A percentile compares a stretch with the other conserved stretches of the same genome.
phyloP scores from a whole-genome alignment of 2,113 vertebrate species.

The Channa maculata region DNA sequence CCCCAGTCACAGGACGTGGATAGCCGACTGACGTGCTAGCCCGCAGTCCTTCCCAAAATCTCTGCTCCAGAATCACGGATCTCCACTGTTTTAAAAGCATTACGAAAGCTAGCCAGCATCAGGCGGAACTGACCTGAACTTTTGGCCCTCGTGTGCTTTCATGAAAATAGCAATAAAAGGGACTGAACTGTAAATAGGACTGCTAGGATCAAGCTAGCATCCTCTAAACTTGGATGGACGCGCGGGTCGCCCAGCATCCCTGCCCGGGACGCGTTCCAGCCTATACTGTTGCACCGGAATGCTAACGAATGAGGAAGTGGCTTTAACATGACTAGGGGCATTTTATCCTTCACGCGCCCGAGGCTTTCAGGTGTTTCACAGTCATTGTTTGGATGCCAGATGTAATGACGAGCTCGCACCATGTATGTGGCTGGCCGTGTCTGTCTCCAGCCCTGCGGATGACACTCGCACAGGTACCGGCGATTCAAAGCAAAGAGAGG shows the following conservation, averaged over 20 bases:
- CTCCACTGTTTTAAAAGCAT: constrained; percentile 12
- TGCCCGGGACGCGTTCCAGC: constrained; percentile 20
- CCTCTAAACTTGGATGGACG: constrained; percentile 54
- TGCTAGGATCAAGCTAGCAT: constrained; percentile 65
- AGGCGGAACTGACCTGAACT: background rate
- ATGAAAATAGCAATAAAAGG: background rate
- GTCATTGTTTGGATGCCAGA: constrained; percentile 50
- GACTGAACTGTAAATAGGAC: constrained; percentile 43
- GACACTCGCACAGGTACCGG: constrained; percentile 69
- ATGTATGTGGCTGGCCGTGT: constrained; percentile 71
- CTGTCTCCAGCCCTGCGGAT: constrained; percentile 76
- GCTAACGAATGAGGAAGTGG: constrained; percentile 43
- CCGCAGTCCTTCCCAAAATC: constrained; percentile 59
- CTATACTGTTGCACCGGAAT: constrained; percentile 38
- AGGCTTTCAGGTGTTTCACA: constrained; percentile 1
- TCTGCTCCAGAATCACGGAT: constrained; percentile 43
- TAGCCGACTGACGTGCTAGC: constrained; percentile 64
- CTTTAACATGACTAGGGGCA: constrained; percentile 46
- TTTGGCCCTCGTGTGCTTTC: background rate
- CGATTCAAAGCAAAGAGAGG: constrained; percentile 52
- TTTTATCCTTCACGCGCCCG: background rate
- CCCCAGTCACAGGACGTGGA: constrained; percentile 43
- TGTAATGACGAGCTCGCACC: constrained; percentile 63
- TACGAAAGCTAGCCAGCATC: background rate
- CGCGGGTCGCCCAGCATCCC: constrained; percentile 51